These are phyloP conservation scores for Megaustenia siamemsis DNA, from an alignment of 2,888 invertebrate genomes.

Conservation along the genomic window DNA sequence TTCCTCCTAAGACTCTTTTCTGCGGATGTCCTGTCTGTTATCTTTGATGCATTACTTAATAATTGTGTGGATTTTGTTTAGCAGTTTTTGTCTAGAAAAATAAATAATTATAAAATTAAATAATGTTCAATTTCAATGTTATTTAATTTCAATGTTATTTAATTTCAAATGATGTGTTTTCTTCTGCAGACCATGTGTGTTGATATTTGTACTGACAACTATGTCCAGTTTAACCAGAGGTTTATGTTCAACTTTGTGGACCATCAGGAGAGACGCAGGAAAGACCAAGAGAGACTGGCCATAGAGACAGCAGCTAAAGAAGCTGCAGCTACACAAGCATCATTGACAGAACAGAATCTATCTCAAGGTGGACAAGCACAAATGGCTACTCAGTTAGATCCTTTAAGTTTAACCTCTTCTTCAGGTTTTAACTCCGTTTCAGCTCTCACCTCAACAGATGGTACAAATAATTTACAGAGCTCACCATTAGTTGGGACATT, in stretches of 20 bases:
- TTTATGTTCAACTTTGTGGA: conserved; percentile 84
- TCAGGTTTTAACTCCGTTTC: background rate
- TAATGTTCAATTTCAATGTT: no score
- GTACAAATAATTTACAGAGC: background rate
- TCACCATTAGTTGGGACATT: background rate
- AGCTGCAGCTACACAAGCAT: conserved; percentile 24
- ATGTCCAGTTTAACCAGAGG: conserved; percentile 84
- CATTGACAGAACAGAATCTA: background rate
- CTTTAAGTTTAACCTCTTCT: conserved; percentile 21
- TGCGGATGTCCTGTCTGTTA: no score
- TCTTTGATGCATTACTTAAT: no score
- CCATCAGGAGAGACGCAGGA: conserved; percentile 82
- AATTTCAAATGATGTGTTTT: conserved; percentile 16
- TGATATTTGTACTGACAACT: conserved; percentile 83
- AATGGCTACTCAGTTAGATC: conserved; percentile 38
- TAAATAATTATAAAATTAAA: no score
- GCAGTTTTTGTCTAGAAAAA: no score
- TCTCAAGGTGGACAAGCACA: conserved; percentile 22
- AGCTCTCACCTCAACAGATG: background rate
- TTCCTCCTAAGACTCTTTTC: no score
- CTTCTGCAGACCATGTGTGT: conserved; percentile 82
- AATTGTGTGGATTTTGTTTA: no score
- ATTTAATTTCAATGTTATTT: background rate
- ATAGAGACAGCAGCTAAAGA: conserved; percentile 45
- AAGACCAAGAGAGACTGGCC: conserved; percentile 56